phyloP scores from a whole-genome alignment of 2,888 invertebrate genomes.

The Lampropteryx suffumata region DNA sequence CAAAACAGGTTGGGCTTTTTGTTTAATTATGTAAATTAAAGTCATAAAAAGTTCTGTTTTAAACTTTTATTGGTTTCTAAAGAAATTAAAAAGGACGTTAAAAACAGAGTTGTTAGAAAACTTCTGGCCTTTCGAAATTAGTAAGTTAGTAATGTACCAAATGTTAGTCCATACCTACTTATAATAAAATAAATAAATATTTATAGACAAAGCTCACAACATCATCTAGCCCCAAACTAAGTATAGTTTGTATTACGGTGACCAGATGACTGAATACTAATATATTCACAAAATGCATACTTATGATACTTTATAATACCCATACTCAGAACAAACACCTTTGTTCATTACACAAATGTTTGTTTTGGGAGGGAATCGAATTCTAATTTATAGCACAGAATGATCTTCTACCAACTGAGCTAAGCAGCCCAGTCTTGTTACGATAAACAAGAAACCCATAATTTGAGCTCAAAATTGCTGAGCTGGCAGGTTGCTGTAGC shows the following conservation, averaged over 20 bases:
- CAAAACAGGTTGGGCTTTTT: slow-evolving; percentile 23
- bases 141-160: not conserved
- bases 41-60: slow-evolving; percentile 17
- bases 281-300: too few species aligned
- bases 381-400: too few species aligned
- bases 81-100: slow-evolving; percentile 19
- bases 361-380: too few species aligned
- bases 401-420: too few species aligned
- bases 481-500: slow-evolving; percentile 4
- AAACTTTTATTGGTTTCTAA: slow-evolving; percentile 21
- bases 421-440: not conserved
- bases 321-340: too few species aligned
- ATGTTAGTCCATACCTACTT: not conserved
- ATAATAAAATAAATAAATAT: too few species aligned
- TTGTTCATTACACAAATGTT: too few species aligned
- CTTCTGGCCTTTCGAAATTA: slow-evolving; percentile 6
- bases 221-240: too few species aligned
- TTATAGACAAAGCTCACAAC: too few species aligned
- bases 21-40: slow-evolving; percentile 21
- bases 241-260: too few species aligned
- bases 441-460: slow-evolving; percentile 4
- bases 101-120: slow-evolving; percentile 1
- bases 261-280: too few species aligned
- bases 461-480: slow-evolving; percentile 3
- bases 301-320: too few species aligned